Evolutionary conservation across 1,140 invertebrate genomes (phyloP), one percentile per base, ranked within the genome.

Genomic region (Zaprionus ghesquierei): DNA sequence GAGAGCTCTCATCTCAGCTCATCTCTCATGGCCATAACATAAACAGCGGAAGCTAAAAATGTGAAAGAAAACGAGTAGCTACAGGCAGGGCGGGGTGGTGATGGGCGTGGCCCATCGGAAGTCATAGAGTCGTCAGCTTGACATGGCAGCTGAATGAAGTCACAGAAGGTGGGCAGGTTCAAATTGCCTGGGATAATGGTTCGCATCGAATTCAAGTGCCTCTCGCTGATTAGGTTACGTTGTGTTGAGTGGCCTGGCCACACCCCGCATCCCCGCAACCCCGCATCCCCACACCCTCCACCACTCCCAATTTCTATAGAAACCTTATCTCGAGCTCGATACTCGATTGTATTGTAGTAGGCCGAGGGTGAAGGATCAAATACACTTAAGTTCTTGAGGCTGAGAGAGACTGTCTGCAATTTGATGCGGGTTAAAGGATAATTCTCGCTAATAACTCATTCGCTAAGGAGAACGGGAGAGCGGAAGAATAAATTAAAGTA

Each of bases 121-220:
- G 58, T 68, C 64, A 63, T 60, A 75, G 63, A 60, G 35, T 41
- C 50, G 9, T 64, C 25, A 38, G 38, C 46, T 59, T 59, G 49
- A 51, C 49, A 22, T 51, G 49, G 49, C 33, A 56, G 18, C 4
- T 22, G 13, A 2, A 41, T 53, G 29, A 31, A 53, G 15, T 33
- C 53, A 2, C 53, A 20, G 13, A 18, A 33, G 20, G 15, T n/a
- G 55, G 22, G 33, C 35, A 25, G 13, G 31, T 13, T 20, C 35
- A 58, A 58, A 41, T 58, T 58, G 22, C 55, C 55, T 5, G 29
- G 44, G 46, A 61, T 61, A 51, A 61, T 61, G 59, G 13, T 25
- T 50, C 46, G 59, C 49, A 29, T 50, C 49, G 29, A 23, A 50
- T 61, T 61, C 59, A 35, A 61, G 59, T 61, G 20, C 27, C 44